Evolutionary conservation across 53 echinoderm and acorn worm species (phyloP).

Genomic region (Crossaster papposus): DNA sequence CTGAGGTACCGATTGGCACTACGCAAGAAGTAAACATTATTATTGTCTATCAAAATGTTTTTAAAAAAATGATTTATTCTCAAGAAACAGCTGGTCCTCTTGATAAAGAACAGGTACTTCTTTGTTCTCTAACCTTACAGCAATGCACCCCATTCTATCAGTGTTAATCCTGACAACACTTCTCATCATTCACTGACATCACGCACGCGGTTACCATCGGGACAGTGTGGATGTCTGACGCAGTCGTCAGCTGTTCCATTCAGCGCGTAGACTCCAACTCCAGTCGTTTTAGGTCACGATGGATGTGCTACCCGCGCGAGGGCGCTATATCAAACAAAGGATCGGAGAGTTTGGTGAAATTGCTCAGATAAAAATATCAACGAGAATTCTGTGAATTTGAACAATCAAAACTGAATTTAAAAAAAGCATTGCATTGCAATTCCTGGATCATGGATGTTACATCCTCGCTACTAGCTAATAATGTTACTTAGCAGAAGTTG

Average conservation of each 20-base stretch:
- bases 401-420: too few relatives aligned
- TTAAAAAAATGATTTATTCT: too few relatives aligned
- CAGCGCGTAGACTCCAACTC: neutral
- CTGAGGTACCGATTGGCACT: too few relatives aligned
- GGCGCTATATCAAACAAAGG: conserved; percentile 25
- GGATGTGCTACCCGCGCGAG: conserved; percentile 3
- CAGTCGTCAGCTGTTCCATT: conserved; percentile 43
- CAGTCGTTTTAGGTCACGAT: neutral
- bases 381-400: too few relatives aligned
- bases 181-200: neutral
- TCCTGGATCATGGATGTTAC: too few relatives aligned
- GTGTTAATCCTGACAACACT: neutral
- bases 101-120: neutral
- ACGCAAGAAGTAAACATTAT: too few relatives aligned
- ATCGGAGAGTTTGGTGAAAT: too few relatives aligned
- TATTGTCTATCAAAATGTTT: too few relatives aligned
- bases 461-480: too few relatives aligned
- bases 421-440: too few relatives aligned
- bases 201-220: conserved; percentile 6
- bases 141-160: neutral
- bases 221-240: neutral
- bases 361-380: too few relatives aligned
- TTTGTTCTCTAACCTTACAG: neutral
- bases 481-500: neutral
- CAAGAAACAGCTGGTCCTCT: neutral